Evolutionary conservation across 1,140 invertebrate species (phyloP).

Genomic region (Magallana angulata): DNA sequence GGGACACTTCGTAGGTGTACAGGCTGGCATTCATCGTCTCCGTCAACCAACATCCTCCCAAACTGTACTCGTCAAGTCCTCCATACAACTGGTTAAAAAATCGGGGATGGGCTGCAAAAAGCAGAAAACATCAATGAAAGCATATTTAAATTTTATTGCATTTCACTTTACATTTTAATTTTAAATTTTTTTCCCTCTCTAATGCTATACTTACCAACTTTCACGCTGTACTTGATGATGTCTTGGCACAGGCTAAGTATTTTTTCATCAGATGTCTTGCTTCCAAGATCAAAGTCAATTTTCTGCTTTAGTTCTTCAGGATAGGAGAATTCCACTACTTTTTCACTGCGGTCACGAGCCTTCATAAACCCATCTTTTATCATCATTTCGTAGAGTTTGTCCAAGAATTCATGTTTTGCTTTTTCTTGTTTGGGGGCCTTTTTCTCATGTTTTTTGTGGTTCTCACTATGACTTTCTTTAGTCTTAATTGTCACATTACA

Average conservation of each 20-base stretch:
- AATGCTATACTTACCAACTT: constrained; percentile 59
- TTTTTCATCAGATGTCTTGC: constrained; percentile 55
- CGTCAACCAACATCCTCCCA: constrained; percentile 98
- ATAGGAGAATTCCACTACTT: constrained; percentile 69
- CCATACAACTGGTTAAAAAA: constrained; percentile 99
- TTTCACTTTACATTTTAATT: too few relatives aligned
- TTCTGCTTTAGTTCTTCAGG: constrained; percentile 65
- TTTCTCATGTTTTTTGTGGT: constrained; percentile 10
- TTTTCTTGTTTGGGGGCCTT: constrained; percentile 31
- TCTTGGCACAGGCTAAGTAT: constrained; percentile 62
- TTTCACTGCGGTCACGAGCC: constrained; percentile 56
- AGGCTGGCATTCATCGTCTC: constrained; percentile 99
- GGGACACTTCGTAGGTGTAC: constrained; percentile 99
- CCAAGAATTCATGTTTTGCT: constrained; percentile 41
- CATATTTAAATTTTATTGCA: background rate
- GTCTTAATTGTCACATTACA: constrained; percentile 10
- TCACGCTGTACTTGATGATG: constrained; percentile 69
- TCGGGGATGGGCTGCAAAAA: constrained; percentile 89
- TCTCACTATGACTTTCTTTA: constrained; percentile 15
- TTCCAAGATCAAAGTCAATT: constrained; percentile 60
- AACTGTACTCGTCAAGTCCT: constrained; percentile 94
- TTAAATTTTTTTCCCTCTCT: too few relatives aligned
- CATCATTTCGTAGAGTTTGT: constrained; percentile 50
- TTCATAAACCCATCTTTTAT: constrained; percentile 52
- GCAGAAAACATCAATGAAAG: constrained; percentile 28